These are phyloP conservation scores for Parotia lawesii DNA, from an alignment of 2,113 vertebrate species.

Conservation along the genomic window DNA sequence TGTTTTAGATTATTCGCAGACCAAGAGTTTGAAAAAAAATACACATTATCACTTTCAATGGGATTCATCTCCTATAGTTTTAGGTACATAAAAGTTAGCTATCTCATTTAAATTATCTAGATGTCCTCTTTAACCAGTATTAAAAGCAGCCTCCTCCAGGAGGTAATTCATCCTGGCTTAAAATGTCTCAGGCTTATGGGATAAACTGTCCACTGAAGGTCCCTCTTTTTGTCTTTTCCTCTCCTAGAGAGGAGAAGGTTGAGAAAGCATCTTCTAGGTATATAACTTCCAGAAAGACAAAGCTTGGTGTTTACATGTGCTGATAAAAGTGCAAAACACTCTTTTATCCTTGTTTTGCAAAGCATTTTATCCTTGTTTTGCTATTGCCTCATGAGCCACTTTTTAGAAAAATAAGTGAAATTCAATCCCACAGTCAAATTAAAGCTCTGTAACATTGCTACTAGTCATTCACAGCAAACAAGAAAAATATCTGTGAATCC, in stretches of 20 bases:
- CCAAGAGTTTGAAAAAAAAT: background rate
- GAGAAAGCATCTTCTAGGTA: background rate
- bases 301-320: background rate
- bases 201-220: background rate
- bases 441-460: background rate
- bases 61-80: background rate
- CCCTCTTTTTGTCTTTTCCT: background rate
- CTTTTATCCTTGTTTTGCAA: background rate
- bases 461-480: background rate
- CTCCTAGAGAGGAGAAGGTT: background rate
- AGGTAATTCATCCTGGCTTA: background rate
- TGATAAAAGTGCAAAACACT: background rate
- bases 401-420: background rate
- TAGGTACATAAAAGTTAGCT: background rate
- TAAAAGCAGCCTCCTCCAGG: background rate
- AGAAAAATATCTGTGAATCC: background rate
- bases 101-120: background rate
- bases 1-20: background rate
- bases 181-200: background rate
- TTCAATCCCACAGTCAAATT: background rate
- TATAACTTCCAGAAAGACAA: background rate
- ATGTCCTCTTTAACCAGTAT: background rate
- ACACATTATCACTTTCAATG: background rate
- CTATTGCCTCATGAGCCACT: background rate
- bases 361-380: background rate